These are phyloP conservation scores for Vulpes lagopus DNA, from an alignment of 2,113 vertebrate species.

Conservation along the genomic window DNA sequence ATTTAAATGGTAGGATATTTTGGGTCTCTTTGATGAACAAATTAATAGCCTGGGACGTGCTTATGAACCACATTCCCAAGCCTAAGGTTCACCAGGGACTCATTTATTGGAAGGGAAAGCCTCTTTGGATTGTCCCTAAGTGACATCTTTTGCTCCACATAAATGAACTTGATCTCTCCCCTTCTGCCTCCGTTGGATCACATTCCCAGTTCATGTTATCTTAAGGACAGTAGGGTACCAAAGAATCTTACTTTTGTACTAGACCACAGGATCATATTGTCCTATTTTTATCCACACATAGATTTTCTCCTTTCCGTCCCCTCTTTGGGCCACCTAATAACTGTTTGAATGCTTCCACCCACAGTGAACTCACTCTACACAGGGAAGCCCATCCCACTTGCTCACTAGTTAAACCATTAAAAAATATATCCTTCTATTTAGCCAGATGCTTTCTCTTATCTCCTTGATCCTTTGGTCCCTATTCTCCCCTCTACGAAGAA, in stretches of 20 bases:
- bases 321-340: not conserved
- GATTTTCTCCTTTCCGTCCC: not conserved
- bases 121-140: not conserved
- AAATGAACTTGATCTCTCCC: conserved; percentile 54
- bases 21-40: conserved; percentile 41
- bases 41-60: not conserved
- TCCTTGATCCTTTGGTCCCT: not conserved
- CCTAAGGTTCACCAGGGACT: not conserved
- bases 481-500: not conserved
- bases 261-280: not conserved
- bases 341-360: not conserved
- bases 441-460: not conserved
- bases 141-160: not conserved
- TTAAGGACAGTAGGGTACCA: not conserved
- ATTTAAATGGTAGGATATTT: not conserved
- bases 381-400: not conserved
- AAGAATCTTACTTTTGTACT: not conserved
- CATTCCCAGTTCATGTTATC: not conserved
- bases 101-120: not conserved
- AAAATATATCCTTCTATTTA: not conserved
- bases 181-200: not conserved
- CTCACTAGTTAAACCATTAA: not conserved
- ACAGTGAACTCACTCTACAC: not conserved
- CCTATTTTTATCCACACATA: not conserved
- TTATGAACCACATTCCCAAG: not conserved